Base-by-base conservation (phyloP, 35 echinoderm and acorn worm species). In the Apostichopus californicus region DNA sequence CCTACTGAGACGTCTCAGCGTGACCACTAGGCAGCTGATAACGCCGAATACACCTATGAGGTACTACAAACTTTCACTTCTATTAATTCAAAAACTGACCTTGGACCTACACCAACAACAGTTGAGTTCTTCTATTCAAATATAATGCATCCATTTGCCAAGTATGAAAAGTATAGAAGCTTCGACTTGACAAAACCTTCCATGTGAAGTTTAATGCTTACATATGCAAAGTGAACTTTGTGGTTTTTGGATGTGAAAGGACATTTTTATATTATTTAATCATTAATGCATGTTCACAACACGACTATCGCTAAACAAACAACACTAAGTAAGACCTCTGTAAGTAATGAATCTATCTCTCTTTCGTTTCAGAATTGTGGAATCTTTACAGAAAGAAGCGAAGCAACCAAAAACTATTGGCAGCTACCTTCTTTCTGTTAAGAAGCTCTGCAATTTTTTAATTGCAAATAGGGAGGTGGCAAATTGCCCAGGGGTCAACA, bases 371-470 rank as follows among this genome's bases (percentile, higher is more conserved):
- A 79, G n/a, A 79, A 46, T 46, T 6, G 21, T 18, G 23, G 14
- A 79, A 79, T n/a, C 77, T 79, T 13, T 79, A 11, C 77, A 79
- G 77, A 79, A 21, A 79, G 77, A 22, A 25, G 77, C 14, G 9
- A 79, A 25, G 21, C 77, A 79, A 46, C 77, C 24, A 0, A 79
- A 79, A 22, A 79, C 77, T 9, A 46, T 79, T 9, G 14, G 14
- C 5, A 79, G 17, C 21, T 79, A 79, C 28, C 20, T 79, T 79
- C n/a, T 46, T 25, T 79, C 77, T 25, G 20, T 79, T 6, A 79
- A 68, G 64, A 68, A 68, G 64, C 18, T 68, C 11, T 68, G 64
- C 64, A 68, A 18, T 18, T 68, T 68, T 18, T 18, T 68, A 14
- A 68, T 18, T 68, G 64, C 12, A 11, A 68, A 68, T 79, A 79